phyloP scores from a whole-genome alignment of 2,797 vertebrate species.

The Menidia menidia region DNA sequence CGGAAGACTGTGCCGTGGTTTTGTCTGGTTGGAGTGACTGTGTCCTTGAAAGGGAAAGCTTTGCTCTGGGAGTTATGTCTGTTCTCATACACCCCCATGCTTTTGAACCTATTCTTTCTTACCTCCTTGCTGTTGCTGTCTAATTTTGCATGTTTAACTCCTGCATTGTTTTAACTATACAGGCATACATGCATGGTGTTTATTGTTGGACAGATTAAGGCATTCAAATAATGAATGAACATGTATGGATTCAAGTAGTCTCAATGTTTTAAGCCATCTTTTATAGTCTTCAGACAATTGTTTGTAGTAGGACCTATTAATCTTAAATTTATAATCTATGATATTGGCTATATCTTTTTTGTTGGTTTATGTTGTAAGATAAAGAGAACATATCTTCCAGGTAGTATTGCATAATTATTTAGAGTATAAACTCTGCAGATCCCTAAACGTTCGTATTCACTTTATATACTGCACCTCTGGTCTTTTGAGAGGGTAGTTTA shows the following conservation, averaged over 20 bases:
- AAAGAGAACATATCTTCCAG: neutral
- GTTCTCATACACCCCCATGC: neutral
- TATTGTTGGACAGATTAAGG: neutral
- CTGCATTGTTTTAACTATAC: neutral
- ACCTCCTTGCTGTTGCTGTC: neutral
- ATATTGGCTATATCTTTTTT: neutral
- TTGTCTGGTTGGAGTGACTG: slow-evolving; percentile 44
- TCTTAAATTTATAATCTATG: neutral
- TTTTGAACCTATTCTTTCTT: neutral
- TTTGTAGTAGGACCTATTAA: slow-evolving; percentile 1
- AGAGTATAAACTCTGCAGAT: neutral
- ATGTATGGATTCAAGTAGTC: neutral
- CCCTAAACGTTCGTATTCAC: slow-evolving; percentile 10
- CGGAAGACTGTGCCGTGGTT: slow-evolving; percentile 29
- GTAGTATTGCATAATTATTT: neutral
- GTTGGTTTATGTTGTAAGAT: neutral
- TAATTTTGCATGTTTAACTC: neutral
- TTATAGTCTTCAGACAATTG: neutral
- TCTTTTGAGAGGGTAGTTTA: slow-evolving; percentile 13
- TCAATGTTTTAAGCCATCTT: neutral
- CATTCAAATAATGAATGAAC: neutral
- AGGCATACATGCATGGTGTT: neutral
- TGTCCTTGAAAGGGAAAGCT: slow-evolving; percentile 57
- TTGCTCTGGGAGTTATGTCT: slow-evolving; percentile 26
- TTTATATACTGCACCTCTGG: slow-evolving; percentile 23